Evolutionary conservation across 2,888 invertebrate species (phyloP).

Genomic region (Aporophyla nigra): DNA sequence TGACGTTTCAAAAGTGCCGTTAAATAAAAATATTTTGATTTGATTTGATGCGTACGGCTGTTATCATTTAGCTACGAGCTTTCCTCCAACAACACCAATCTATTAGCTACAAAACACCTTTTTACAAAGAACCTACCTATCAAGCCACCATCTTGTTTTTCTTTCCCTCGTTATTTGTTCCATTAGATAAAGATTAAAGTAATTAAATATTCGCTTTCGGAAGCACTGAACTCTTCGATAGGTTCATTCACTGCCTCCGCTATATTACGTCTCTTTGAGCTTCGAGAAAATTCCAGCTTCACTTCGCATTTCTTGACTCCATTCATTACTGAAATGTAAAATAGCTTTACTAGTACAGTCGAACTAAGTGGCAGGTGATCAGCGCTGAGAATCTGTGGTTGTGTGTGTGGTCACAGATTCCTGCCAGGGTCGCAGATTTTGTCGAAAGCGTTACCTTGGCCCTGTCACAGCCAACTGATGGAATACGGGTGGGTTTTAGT

Average conservation of each 20-base stretch:
- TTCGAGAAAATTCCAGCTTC: conserved; percentile 45
- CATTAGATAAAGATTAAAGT: conserved; percentile 31
- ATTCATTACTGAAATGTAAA: conserved; percentile 57
- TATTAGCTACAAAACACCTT: neutral
- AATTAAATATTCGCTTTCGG: conserved; percentile 45
- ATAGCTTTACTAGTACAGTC: conserved; percentile 47
- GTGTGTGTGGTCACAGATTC: too few relatives aligned
- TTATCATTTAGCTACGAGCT: too few relatives aligned
- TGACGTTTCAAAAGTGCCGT: too few relatives aligned
- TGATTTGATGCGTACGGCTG: too few relatives aligned
- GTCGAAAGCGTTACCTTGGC: too few relatives aligned
- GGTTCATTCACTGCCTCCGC: conserved; percentile 51
- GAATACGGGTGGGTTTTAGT: too few relatives aligned
- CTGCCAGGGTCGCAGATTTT: too few relatives aligned
- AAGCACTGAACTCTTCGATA: conserved; percentile 47
- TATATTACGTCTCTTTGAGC: conserved; percentile 52
- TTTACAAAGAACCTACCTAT: neutral
- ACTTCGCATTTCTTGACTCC: conserved; percentile 46
- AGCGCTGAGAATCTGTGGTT: too few relatives aligned
- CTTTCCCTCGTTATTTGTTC: conserved; percentile 4
- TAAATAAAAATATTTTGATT: too few relatives aligned
- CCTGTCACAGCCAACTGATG: too few relatives aligned
- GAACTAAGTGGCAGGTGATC: neutral
- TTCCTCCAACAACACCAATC: neutral
- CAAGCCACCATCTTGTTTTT: neutral